phyloP scores from a whole-genome alignment of 2,888 invertebrate species.

The Glyphotaelius pellucidus region DNA sequence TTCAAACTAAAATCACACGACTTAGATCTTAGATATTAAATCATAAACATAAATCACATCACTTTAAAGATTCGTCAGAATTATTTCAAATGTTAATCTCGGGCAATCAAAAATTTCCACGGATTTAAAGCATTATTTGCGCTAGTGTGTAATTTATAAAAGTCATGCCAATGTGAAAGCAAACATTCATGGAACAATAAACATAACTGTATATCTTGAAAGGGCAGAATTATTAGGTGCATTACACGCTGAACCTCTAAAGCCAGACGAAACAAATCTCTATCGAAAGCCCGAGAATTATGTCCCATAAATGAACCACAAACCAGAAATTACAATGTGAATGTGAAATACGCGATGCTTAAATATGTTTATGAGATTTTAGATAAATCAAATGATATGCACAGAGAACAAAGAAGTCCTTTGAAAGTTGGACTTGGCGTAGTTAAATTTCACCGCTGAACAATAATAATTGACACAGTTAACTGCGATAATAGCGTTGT shows the following conservation, averaged over 20 bases:
- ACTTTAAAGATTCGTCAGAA: too few species aligned
- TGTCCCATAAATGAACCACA: neutral
- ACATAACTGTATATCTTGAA: neutral
- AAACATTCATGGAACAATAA: neutral
- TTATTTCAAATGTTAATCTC: too few species aligned
- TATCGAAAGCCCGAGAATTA: neutral
- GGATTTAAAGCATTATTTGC: neutral
- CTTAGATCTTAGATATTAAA: too few species aligned
- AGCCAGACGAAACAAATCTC: neutral
- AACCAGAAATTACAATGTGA: neutral
- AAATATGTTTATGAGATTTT: neutral
- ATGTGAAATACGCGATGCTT: neutral
- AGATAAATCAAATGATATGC: neutral
- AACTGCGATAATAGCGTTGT: neutral
- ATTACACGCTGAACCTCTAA: neutral
- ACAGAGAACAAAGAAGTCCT: neutral
- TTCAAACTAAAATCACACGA: too few species aligned
- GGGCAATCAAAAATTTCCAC: too few species aligned
- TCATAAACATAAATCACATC: too few species aligned
- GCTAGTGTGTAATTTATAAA: neutral
- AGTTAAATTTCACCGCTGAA: neutral
- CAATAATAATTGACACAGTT: neutral
- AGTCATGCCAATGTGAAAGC: neutral
- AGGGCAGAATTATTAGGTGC: neutral
- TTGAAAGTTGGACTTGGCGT: neutral